phyloP scores from a whole-genome alignment of 2,797 vertebrate genomes.

The Lepidocolaptes lacrymiger region DNA sequence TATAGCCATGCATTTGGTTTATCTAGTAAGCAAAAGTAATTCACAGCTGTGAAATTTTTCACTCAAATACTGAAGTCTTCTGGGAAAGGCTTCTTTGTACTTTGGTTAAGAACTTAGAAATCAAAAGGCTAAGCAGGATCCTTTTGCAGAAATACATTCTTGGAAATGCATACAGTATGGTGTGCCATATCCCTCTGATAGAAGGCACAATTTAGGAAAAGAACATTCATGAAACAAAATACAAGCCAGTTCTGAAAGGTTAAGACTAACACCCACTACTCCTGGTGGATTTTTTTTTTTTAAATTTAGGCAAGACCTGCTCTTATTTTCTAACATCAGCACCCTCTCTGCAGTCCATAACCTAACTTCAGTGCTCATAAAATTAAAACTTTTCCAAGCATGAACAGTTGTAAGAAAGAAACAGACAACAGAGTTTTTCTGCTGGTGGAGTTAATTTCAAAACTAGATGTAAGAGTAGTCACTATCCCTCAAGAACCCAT shows the following conservation, averaged over 20 bases:
- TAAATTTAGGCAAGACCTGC: not conserved
- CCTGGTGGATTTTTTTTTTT: not conserved
- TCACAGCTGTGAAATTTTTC: not conserved
- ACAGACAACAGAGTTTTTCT: not conserved
- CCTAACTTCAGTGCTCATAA: not conserved
- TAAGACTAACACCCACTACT: not conserved
- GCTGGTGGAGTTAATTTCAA: not conserved
- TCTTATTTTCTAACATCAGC: not conserved
- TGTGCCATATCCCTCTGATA: not conserved
- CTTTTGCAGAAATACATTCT: conserved; percentile 21
- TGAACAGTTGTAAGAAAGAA: not conserved
- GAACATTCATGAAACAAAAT: not conserved
- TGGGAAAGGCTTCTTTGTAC: not conserved
- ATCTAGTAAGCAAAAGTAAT: not conserved
- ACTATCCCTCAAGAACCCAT: not conserved
- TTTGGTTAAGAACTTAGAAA: conserved; percentile 23
- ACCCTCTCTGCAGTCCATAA: not conserved
- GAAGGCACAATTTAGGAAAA: conserved; percentile 5
- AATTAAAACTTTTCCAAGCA: not conserved
- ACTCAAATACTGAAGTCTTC: not conserved
- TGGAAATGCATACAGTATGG: not conserved
- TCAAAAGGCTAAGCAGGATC: not conserved
- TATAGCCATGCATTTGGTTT: conserved; percentile 28
- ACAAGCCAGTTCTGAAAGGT: not conserved
- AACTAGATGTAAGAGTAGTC: not conserved